Evolutionary conservation across 2,113 vertebrate species (phyloP).

Genomic region (Atherinomorus stipes): DNA sequence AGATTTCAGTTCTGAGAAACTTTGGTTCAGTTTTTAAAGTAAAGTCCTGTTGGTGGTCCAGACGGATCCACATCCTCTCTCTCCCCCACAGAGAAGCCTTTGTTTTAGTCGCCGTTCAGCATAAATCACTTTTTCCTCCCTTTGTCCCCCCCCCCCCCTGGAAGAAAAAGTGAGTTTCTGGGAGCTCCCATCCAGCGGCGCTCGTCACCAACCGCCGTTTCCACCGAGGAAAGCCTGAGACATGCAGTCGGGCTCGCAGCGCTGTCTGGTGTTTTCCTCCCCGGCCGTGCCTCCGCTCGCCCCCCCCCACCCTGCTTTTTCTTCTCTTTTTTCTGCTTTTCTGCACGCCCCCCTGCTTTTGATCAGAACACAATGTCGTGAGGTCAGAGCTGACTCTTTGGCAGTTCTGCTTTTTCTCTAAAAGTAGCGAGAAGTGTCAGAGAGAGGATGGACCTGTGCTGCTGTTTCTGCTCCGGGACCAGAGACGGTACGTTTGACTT

Average conservation of each 20-base stretch:
- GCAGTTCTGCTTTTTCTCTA: slow-evolving; percentile 67
- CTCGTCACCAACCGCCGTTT: slow-evolving; percentile 69
- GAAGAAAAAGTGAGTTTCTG: slow-evolving; percentile 51
- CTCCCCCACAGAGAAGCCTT: slow-evolving; percentile 71
- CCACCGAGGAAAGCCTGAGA: slow-evolving; percentile 73
- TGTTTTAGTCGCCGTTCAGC: slow-evolving; percentile 63
- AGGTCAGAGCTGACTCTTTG: slow-evolving; percentile 76
- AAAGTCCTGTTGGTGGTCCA: too few species aligned
- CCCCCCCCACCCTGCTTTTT: slow-evolving; percentile 8
- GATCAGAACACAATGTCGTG: slow-evolving; percentile 75
- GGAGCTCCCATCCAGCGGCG: slow-evolving; percentile 51
- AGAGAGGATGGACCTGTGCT: slow-evolving; percentile 81
- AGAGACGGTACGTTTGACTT: slow-evolving; percentile 67
- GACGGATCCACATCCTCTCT: slow-evolving; percentile 44
- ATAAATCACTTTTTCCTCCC: slow-evolving; percentile 57
- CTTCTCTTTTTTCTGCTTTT: slow-evolving; percentile 19
- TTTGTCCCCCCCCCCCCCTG: slow-evolving; percentile 67
- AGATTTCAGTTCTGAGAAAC: too few species aligned
- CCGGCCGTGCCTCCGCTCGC: slow-evolving; percentile 51
- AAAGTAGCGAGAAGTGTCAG: slow-evolving; percentile 67
- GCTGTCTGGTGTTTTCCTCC: slow-evolving; percentile 55
- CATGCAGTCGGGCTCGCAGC: slow-evolving; percentile 46
- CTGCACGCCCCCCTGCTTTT: slow-evolving; percentile 77
- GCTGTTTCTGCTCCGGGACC: slow-evolving; percentile 68
- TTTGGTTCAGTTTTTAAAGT: too few species aligned